phyloP scores from a whole-genome alignment of 2,888 invertebrate genomes.

The Napeogenes sylphis region DNA sequence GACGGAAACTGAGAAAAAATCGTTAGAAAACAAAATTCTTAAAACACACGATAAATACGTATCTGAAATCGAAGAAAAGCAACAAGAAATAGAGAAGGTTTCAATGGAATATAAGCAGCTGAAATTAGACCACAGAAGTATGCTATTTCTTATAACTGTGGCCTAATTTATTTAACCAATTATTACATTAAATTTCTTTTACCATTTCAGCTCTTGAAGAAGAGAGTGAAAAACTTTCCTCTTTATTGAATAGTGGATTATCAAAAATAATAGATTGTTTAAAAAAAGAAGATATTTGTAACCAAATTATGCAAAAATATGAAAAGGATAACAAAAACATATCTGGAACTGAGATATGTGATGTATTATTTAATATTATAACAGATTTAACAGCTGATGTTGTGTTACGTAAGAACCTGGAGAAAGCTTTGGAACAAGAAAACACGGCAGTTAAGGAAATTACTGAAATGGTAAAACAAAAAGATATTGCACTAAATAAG shows the following conservation, averaged over 20 bases:
- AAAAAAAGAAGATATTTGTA: slow-evolving; percentile 33
- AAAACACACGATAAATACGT: neutral
- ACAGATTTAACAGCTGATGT: slow-evolving; percentile 41
- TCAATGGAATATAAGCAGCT: slow-evolving; percentile 35
- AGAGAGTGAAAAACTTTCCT: slow-evolving; percentile 31
- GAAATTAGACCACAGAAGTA: slow-evolving; percentile 42
- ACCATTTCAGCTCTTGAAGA: slow-evolving; percentile 26
- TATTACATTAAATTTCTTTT: slow-evolving; percentile 10
- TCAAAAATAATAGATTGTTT: slow-evolving; percentile 38
- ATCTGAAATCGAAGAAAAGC: neutral
- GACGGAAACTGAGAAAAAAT: slow-evolving; percentile 20
- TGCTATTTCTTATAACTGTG: slow-evolving; percentile 31
- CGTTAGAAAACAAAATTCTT: slow-evolving; percentile 30
- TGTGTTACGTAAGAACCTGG: slow-evolving; percentile 36
- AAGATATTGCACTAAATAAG: slow-evolving; percentile 39
- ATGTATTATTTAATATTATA: slow-evolving; percentile 40
- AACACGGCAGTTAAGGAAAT: slow-evolving; percentile 36
- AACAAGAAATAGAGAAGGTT: slow-evolving; percentile 26
- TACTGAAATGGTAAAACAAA: slow-evolving; percentile 39
- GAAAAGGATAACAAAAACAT: slow-evolving; percentile 10
- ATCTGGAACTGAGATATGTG: slow-evolving; percentile 34
- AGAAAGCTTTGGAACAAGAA: slow-evolving; percentile 39
- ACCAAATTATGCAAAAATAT: slow-evolving; percentile 38
- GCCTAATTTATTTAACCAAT: neutral
- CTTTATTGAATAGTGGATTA: slow-evolving; percentile 36